Evolutionary conservation across 1,140 invertebrate genomes (phyloP).

Genomic region (Mercenaria mercenaria): DNA sequence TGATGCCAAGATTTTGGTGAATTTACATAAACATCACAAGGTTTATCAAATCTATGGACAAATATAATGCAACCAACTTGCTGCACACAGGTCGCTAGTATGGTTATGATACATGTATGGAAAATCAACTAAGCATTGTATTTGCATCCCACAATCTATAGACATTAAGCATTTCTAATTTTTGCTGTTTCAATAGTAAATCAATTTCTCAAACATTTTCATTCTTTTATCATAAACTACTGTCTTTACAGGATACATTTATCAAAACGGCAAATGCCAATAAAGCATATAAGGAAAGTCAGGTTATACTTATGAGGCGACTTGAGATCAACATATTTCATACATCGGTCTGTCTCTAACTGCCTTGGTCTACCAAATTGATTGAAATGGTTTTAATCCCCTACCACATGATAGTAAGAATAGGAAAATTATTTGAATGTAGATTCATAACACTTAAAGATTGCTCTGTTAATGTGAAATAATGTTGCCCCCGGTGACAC

Average conservation of each 20-base stretch:
- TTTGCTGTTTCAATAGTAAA: too few species aligned
- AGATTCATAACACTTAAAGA: not conserved
- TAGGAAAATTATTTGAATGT: not conserved
- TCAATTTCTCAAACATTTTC: too few species aligned
- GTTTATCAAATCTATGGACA: too few species aligned
- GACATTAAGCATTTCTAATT: too few species aligned
- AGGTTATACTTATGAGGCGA: not conserved
- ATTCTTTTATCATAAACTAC: not conserved
- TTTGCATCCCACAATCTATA: too few species aligned
- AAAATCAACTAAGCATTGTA: too few species aligned
- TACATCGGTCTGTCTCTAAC: not conserved
- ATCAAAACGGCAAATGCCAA: not conserved
- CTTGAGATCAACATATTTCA: conserved; percentile 8
- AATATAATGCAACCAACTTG: too few species aligned
- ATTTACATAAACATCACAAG: too few species aligned
- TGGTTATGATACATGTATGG: too few species aligned
- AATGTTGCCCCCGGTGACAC: not conserved
- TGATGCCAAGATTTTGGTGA: too few species aligned
- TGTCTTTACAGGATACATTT: too few species aligned
- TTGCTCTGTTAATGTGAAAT: conserved; percentile 3
- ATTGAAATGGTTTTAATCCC: not conserved
- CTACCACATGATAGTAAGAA: not conserved
- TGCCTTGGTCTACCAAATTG: not conserved
- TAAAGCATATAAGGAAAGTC: conserved; percentile 17
- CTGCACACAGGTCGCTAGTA: too few species aligned